Evolutionary conservation across 2,797 vertebrate genomes (phyloP).

Genomic region (Pachyuromys duprasi): DNA sequence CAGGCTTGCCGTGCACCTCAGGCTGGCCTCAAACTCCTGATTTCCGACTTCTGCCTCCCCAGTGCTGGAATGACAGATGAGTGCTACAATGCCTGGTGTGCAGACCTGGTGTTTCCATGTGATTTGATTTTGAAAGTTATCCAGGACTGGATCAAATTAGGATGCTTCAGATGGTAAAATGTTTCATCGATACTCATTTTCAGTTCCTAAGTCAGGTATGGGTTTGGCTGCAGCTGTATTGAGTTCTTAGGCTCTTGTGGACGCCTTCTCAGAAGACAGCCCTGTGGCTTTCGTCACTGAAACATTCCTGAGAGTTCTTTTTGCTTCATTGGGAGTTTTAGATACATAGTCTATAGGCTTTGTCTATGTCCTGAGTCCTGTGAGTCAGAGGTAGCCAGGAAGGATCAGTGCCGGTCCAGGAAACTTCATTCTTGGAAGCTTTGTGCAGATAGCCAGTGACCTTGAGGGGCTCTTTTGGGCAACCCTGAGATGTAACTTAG

Average conservation of each 20-base stretch:
- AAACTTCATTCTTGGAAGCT: background rate
- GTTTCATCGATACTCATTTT: slow-evolving; percentile 48
- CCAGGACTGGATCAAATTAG: background rate
- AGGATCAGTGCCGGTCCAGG: background rate
- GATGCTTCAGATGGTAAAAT: background rate
- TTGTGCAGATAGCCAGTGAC: background rate
- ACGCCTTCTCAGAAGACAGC: background rate
- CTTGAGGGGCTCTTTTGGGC: background rate
- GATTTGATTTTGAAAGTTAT: slow-evolving; percentile 46
- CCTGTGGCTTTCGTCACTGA: background rate
- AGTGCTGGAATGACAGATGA: background rate
- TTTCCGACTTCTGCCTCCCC: background rate
- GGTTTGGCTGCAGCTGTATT: background rate
- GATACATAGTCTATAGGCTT: background rate
- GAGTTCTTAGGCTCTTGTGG: background rate
- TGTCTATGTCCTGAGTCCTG: background rate
- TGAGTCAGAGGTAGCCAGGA: background rate
- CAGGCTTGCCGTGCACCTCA: background rate
- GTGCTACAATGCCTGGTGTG: background rate
- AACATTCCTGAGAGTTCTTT: background rate
- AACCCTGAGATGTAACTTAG: background rate
- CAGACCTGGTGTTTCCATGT: background rate
- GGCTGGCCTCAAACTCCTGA: background rate
- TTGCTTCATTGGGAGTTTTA: background rate
- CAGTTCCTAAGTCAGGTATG: background rate